A percentile compares a stretch with the other conserved stretches of the same genome.
phyloP scores from a whole-genome alignment of 2,888 invertebrate genomes.

The Mimas tiliae region DNA sequence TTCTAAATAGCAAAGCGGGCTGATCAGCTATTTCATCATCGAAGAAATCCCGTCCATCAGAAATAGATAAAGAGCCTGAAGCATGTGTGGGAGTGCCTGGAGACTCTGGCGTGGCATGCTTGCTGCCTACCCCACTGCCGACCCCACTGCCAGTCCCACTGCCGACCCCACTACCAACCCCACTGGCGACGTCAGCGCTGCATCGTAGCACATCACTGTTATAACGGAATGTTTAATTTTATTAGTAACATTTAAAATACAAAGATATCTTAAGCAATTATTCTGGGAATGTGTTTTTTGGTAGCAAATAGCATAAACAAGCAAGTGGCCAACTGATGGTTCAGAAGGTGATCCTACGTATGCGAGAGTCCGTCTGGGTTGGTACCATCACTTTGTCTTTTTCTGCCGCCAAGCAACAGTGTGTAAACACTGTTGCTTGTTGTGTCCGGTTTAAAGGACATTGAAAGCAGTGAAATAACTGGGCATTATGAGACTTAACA shows the following conservation, averaged over 20 bases:
- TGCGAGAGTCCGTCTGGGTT: too few species aligned
- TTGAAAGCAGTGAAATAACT: too few species aligned
- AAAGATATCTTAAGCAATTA: not conserved
- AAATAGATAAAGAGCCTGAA: slow-evolving; percentile 91
- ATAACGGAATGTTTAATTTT: not conserved
- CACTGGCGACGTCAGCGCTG: not conserved
- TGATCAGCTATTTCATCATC: slow-evolving; percentile 97
- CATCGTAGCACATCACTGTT: slow-evolving; percentile 45
- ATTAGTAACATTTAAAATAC: not conserved
- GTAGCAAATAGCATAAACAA: too few species aligned
- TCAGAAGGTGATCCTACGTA: too few species aligned
- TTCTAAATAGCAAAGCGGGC: slow-evolving; percentile 92
- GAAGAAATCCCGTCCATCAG: slow-evolving; percentile 92
- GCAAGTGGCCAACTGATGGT: too few species aligned
- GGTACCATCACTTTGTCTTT: too few species aligned
- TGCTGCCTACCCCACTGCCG: slow-evolving; percentile 61
- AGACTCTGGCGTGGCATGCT: slow-evolving; percentile 82
- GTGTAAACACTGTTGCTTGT: too few species aligned
- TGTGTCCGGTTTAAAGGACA: too few species aligned
- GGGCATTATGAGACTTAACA: too few species aligned
- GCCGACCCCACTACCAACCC: not conserved
- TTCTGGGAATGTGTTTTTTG: not conserved
- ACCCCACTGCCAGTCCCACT: slow-evolving; percentile 34
- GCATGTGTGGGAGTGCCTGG: slow-evolving; percentile 92
- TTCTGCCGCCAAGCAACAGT: too few species aligned